phyloP scores from a whole-genome alignment of 2,113 vertebrate species.

The Stigmatopora nigra region DNA sequence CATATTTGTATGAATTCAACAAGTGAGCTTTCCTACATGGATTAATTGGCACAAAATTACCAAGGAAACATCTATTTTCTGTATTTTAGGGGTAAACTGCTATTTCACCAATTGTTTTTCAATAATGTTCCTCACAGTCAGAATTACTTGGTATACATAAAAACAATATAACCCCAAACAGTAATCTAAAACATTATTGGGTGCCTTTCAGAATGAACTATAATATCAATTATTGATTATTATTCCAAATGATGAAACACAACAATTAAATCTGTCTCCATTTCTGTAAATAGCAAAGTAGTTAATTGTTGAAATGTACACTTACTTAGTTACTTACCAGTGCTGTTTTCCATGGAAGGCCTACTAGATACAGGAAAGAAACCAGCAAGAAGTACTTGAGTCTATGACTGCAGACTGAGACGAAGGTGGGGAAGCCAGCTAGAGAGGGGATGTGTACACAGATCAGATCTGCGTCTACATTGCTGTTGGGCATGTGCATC shows the following conservation, averaged over 20 bases:
- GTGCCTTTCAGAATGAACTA: neutral
- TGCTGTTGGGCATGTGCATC: neutral
- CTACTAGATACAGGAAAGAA: neutral
- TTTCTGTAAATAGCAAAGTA: neutral
- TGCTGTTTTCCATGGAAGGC: neutral
- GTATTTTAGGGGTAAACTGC: neutral
- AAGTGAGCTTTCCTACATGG: neutral
- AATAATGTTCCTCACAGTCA: neutral
- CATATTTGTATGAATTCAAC: neutral
- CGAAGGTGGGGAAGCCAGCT: neutral
- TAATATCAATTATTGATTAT: neutral
- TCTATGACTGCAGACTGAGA: neutral
- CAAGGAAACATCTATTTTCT: no score
- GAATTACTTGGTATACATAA: no score
- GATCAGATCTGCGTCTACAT: no score
- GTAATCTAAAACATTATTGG: neutral
- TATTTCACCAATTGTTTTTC: neutral
- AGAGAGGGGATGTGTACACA: neutral
- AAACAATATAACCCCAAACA: neutral
- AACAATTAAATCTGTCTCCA: neutral
- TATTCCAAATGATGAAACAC: neutral
- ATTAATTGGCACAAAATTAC: neutral
- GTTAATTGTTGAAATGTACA: neutral
- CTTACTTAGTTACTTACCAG: neutral
- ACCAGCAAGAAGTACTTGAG: neutral